Conservation (phyloP, 2,797 vertebrate genomes). For the Crocodylus rhombifer region DNA sequence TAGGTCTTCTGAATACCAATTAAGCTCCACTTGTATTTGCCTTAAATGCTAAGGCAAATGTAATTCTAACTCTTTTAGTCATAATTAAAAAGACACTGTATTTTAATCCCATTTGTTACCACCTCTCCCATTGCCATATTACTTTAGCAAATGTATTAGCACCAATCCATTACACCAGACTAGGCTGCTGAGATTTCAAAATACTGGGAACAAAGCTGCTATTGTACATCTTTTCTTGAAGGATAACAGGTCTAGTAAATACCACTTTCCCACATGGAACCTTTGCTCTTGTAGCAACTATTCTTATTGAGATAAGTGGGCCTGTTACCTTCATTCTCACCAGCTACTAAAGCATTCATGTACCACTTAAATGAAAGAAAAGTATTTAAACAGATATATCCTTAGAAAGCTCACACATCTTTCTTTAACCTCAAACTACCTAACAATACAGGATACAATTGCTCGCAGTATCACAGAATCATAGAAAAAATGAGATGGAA, state of each 20-base stretch:
- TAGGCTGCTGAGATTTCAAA: constrained; percentile 23
- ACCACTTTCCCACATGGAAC: background rate
- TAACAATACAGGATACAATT: background rate
- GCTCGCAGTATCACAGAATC: background rate
- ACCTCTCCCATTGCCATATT: background rate
- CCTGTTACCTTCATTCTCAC: background rate
- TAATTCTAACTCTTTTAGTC: constrained; percentile 16
- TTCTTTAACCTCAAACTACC: background rate
- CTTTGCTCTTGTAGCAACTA: background rate
- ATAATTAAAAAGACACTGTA: background rate
- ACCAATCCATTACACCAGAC: background rate
- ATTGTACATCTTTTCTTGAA: background rate
- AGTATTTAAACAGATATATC: background rate
- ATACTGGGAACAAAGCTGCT: constrained; percentile 22
- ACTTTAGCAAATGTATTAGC: constrained; percentile 7
- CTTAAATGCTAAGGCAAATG: background rate
- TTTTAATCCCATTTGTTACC: constrained; percentile 58
- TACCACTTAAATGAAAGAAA: background rate
- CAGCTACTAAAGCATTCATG: background rate
- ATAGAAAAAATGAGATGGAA: no score
- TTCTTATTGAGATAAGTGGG: background rate
- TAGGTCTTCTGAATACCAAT: constrained; percentile 12
- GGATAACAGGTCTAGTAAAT: background rate
- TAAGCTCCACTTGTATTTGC: constrained; percentile 7
- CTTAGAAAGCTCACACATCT: background rate